Percentiles rank a stretch among this genome's conserved stretches.
These are phyloP conservation scores for Chymomyza procnemis DNA, from an alignment of 2,888 invertebrate genomes.

Conservation along the genomic window DNA sequence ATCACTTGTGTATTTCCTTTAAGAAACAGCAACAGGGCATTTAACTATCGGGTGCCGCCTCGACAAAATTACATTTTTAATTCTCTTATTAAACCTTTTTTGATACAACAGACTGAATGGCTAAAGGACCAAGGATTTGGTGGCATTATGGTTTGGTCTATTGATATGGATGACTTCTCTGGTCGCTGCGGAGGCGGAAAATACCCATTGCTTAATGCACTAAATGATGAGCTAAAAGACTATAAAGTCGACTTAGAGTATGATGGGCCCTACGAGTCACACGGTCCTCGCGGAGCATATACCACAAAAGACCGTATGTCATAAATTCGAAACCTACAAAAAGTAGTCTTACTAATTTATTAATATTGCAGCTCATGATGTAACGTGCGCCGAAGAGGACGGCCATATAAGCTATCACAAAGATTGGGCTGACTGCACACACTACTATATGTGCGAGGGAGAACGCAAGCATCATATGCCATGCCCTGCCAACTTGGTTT, in stretches of 20 bases:
- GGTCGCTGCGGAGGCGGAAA: conserved; percentile 94
- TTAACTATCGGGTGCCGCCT: too few relatives aligned
- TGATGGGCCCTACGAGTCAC: conserved; percentile 91
- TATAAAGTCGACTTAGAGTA: conserved; percentile 90
- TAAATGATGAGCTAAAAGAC: conserved; percentile 90
- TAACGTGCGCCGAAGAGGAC: conserved; percentile 93
- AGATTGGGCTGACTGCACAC: conserved; percentile 93
- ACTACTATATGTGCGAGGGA: conserved; percentile 97
- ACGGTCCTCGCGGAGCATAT: conserved; percentile 85
- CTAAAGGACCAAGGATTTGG: conserved; percentile 95
- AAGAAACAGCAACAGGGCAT: too few relatives aligned
- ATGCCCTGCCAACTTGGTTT: conserved; percentile 93
- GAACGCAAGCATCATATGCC: conserved; percentile 97
- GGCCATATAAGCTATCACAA: conserved; percentile 96
- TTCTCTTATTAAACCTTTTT: too few relatives aligned
- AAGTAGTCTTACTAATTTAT: background rate
- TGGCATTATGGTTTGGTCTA: conserved; percentile 97
- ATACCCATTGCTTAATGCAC: conserved; percentile 91
- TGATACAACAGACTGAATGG: conserved; percentile 88
- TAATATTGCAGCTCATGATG: conserved; percentile 87
- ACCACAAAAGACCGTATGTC: conserved; percentile 93
- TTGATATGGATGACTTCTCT: conserved; percentile 96
- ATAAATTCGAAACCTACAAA: background rate
- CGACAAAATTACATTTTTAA: too few relatives aligned
- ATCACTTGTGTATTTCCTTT: too few relatives aligned